A percentile compares a stretch with the other conserved stretches of the same genome.
phyloP scores from a whole-genome alignment of 35 echinoderm and acorn worm genomes.

The Holothuria glaberrima region DNA sequence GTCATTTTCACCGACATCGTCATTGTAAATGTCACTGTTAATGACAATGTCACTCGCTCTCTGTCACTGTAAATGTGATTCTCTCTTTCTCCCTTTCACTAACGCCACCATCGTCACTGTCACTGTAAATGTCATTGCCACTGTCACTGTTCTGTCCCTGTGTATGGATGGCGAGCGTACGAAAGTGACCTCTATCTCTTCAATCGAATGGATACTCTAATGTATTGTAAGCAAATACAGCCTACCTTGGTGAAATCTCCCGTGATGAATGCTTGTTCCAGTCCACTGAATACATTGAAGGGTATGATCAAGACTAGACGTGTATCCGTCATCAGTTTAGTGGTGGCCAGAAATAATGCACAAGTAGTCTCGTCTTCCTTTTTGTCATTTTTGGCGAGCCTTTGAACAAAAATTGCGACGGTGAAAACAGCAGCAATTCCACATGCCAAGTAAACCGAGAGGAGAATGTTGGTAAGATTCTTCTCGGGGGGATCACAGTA shows the following conservation, averaged over 20 bases:
- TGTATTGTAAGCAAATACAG: too few species aligned
- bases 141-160: too few species aligned
- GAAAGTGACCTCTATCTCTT: too few species aligned
- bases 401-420: constrained; percentile 69
- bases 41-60: too few species aligned
- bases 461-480: constrained; percentile 69
- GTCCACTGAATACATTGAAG: constrained; percentile 85
- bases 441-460: constrained; percentile 76
- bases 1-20: too few species aligned
- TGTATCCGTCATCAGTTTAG: constrained; percentile 65
- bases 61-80: too few species aligned
- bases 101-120: too few species aligned
- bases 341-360: constrained; percentile 78
- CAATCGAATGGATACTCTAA: too few species aligned
- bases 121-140: too few species aligned
- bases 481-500: constrained; percentile 79
- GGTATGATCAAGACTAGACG: constrained; percentile 78
- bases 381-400: constrained; percentile 48
- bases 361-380: constrained; percentile 48
- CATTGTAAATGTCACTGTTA: too few species aligned
- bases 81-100: too few species aligned
- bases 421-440: constrained; percentile 76
- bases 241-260: constrained; percentile 95
- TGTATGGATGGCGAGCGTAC: too few species aligned
- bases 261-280: constrained; percentile 95